phyloP scores from a whole-genome alignment of 2,113 vertebrate genomes.

The Jaculus jaculus region DNA sequence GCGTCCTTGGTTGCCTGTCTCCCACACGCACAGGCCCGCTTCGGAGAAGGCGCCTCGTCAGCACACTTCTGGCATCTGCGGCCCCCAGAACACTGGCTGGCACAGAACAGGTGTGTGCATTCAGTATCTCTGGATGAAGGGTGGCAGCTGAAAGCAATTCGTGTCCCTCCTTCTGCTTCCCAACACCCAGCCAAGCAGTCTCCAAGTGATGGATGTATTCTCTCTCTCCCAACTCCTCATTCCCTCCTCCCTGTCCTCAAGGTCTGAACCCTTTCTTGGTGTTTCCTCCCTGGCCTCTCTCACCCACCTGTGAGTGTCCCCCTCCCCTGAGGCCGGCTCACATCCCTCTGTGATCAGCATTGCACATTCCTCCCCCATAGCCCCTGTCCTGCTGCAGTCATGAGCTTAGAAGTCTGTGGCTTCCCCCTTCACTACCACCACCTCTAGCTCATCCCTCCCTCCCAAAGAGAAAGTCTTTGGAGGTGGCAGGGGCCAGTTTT shows the following conservation, averaged over 20 bases:
- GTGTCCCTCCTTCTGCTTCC: not conserved
- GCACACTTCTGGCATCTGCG: accelerated
- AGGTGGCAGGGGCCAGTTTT: not conserved
- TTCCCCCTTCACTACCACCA: too few relatives aligned
- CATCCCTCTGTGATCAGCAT: not conserved
- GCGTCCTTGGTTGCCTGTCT: not conserved
- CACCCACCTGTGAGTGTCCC: not conserved
- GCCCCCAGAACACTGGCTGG: too few relatives aligned
- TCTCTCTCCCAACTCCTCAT: not conserved
- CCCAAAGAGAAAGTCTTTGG: not conserved
- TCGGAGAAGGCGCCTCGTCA: not conserved
- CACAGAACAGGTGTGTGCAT: not conserved
- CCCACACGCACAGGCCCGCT: not conserved
- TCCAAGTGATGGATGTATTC: not conserved
- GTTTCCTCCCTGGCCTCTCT: not conserved
- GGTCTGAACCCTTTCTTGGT: not conserved
- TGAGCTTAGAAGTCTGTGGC: not conserved
- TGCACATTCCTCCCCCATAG: too few relatives aligned
- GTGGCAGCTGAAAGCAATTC: not conserved
- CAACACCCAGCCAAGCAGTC: not conserved
- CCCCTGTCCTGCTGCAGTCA: not conserved
- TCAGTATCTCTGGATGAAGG: not conserved
- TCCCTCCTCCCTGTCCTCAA: not conserved
- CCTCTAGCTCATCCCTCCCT: not conserved
- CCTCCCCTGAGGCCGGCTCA: not conserved